Evolutionary conservation across 1,140 invertebrate species (phyloP).

Genomic region (Rhagoletis pomonella): DNA sequence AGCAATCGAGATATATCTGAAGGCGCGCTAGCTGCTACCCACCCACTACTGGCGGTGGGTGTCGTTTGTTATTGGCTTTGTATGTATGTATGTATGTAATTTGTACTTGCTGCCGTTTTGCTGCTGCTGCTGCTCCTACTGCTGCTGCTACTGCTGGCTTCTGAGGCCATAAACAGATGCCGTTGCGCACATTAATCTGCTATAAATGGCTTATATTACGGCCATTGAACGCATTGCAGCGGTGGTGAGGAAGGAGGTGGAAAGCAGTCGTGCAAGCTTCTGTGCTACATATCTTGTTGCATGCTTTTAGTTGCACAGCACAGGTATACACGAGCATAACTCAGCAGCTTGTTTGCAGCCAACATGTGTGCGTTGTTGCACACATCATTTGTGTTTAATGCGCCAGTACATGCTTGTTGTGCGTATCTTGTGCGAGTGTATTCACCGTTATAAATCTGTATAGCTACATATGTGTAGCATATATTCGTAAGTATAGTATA

Average conservation of each 20-base stretch:
- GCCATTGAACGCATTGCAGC: conserved; percentile 36
- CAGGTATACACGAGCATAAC: not conserved
- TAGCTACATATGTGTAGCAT: not conserved
- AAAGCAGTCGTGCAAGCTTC: not conserved
- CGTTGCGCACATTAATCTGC: conserved; percentile 55
- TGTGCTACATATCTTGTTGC: conserved; percentile 1
- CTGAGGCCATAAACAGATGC: conserved; percentile 19
- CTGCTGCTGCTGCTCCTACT: no score
- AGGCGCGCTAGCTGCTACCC: not conserved
- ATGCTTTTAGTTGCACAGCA: conserved; percentile 24
- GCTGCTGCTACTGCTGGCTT: no score
- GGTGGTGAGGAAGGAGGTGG: not conserved
- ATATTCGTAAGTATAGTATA: not conserved
- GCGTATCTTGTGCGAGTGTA: not conserved
- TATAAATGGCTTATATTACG: conserved; percentile 53
- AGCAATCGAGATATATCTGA: not conserved
- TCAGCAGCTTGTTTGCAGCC: not conserved
- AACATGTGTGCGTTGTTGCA: not conserved
- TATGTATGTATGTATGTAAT: not conserved
- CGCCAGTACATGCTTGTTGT: not conserved
- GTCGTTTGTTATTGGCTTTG: not conserved
- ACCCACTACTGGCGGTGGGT: not conserved
- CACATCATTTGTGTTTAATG: conserved; percentile 12
- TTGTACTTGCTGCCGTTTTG: not conserved
- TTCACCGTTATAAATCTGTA: not conserved